These are phyloP conservation scores for Acanthurus tractus DNA, from an alignment of 2,797 vertebrate genomes.

Conservation along the genomic window DNA sequence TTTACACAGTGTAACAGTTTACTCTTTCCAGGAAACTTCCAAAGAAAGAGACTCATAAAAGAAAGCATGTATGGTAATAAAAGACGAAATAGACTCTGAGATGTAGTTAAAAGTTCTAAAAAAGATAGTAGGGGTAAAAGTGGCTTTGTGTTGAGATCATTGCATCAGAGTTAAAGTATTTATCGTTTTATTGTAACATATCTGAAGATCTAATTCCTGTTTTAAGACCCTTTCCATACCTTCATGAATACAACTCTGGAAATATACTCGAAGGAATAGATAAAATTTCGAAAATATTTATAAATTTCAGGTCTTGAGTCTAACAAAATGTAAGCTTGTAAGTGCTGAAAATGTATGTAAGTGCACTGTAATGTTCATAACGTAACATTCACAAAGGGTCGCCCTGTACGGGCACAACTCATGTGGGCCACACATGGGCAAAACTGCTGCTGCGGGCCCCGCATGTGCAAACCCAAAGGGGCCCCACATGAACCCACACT, in stretches of 20 bases:
- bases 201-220: neutral
- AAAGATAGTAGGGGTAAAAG: neutral
- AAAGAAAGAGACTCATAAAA: constrained; percentile 1
- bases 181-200: neutral
- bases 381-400: no score
- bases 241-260: neutral
- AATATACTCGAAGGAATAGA: neutral
- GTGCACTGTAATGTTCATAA: no score
- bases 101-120: neutral
- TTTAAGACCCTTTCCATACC: neutral
- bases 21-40: neutral
- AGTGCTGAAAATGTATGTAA: no score
- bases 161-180: neutral
- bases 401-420: no score
- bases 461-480: no score
- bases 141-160: neutral
- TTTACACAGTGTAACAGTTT: neutral
- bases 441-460: no score
- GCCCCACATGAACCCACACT: no score
- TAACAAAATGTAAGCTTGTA: neutral
- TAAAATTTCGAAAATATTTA: neutral
- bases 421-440: no score
- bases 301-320: neutral
- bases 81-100: neutral
- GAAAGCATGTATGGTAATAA: constrained; percentile 2